phyloP scores from a whole-genome alignment of 2,113 vertebrate genomes.

The Hemiscyllium ocellatum region DNA sequence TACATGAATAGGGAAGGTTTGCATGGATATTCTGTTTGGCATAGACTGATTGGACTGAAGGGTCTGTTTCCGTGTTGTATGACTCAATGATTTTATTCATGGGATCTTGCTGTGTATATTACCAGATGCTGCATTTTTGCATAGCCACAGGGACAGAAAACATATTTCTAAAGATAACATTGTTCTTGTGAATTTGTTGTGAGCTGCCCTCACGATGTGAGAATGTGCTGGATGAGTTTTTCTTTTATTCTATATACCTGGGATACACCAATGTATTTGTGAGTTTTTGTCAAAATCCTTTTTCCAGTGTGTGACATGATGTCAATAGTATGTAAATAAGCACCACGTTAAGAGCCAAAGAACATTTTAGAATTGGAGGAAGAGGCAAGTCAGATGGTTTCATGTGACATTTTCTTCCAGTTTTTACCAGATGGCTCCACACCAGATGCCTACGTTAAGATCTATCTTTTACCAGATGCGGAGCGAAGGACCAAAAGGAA shows the following conservation, averaged over 20 bases:
- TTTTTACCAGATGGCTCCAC: conserved; percentile 65
- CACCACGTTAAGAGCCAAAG: background rate
- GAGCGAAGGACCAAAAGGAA: conserved; percentile 60
- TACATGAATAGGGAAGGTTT: too few relatives aligned
- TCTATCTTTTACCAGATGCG: conserved; percentile 66
- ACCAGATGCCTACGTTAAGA: conserved; percentile 71
- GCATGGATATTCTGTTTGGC: too few relatives aligned
- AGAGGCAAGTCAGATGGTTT: background rate
- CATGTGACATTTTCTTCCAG: conserved; percentile 49
- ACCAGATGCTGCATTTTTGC: background rate
- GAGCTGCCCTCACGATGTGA: too few relatives aligned
- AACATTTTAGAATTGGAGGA: background rate
- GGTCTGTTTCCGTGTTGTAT: too few relatives aligned
- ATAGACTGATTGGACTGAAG: too few relatives aligned
- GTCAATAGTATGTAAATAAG: background rate
- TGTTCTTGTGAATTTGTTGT: too few relatives aligned
- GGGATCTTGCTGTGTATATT: background rate
- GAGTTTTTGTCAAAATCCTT: background rate
- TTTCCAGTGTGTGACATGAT: background rate
- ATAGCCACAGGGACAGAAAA: background rate
- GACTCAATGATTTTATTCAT: background rate
- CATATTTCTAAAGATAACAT: background rate
- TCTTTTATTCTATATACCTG: background rate
- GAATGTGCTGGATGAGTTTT: background rate
- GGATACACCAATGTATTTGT: background rate